Base-by-base conservation (phyloP, 2,888 invertebrate genomes). In the Hybos culiciformis region DNA sequence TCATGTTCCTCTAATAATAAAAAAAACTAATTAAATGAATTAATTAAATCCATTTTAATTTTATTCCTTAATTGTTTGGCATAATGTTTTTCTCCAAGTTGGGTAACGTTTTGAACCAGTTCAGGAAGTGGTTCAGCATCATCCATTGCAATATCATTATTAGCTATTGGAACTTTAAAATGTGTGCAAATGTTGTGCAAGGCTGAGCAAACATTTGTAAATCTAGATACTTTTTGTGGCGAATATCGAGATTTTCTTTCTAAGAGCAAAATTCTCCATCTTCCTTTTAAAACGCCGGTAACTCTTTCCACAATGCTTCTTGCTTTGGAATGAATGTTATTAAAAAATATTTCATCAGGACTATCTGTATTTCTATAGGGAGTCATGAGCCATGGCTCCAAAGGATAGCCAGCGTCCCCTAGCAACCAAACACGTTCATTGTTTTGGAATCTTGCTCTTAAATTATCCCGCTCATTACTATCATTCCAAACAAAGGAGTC, bases 181-280 rank as follows among this genome's bases (percentile, higher is more conserved):
- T n/a, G n/a, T n/a, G n/a, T n/a, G n/a, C n/a, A n/a, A n/a, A n/a
- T n/a, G n/a, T n/a, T n/a, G n/a, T n/a, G n/a, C n/a, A n/a, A n/a
- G n/a, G 39, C 41, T 19, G 12, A 19, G 20, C 41, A 41, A 4
- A 24, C 38, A 38, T 44, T 44, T n/a, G 38, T 23, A 6, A 45
- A 41, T 45, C 38, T 41, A 4, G 38, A 23, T 14, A 40, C 39
- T 32, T 45, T 45, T 20, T 44, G 2, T 29, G 44, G 44, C 1
- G 5, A 8, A 14, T 44, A 44, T 11, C 32, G 33, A 8, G 32
- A 14, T 20, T 40, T 18, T 9, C 20, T 31, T 14, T 20, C 31
- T n/a, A 14, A 12, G 5, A 32, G 14, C 8, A 33, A 19, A 12
- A 3, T 19, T 33, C 40, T 20, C n/a, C 31, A 32, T 21, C 20